phyloP scores from a whole-genome alignment of 2,113 vertebrate genomes.

The Poecile atricapillus region DNA sequence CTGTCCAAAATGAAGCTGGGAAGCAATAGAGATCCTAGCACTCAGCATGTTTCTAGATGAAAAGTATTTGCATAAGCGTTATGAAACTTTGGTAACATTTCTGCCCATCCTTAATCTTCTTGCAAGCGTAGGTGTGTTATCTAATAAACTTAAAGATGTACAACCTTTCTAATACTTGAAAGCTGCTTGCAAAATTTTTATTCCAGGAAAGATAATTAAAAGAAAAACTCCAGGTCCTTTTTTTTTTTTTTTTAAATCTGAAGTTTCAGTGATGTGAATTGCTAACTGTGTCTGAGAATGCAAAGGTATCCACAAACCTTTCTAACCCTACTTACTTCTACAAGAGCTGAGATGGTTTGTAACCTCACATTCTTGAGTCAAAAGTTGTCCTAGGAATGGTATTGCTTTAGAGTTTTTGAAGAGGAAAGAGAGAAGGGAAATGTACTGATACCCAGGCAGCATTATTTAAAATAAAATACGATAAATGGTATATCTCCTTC shows the following conservation, averaged over 20 bases:
- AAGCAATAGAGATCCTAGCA: conserved; percentile 29
- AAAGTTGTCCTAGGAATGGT: not conserved
- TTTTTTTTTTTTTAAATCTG: not conserved
- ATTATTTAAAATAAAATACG: not conserved
- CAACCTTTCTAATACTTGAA: not conserved
- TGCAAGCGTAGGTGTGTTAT: not conserved
- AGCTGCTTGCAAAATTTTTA: not conserved
- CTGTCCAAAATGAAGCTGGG: conserved; percentile 32
- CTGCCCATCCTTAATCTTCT: not conserved
- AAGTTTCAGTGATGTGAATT: not conserved
- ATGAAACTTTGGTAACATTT: not conserved
- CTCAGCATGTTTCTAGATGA: not conserved
- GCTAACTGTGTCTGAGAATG: not conserved
- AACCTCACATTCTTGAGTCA: not conserved
- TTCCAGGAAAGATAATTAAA: not conserved
- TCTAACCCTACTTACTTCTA: not conserved
- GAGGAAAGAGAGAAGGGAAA: not conserved
- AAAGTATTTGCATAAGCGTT: not conserved
- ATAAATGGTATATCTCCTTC: not conserved
- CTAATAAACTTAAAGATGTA: not conserved
- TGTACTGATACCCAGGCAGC: not conserved
- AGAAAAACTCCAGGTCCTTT: not conserved
- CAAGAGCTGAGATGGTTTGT: not conserved
- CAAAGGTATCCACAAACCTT: not conserved
- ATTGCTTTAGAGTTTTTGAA: not conserved